phyloP scores from a whole-genome alignment of 2,888 invertebrate genomes.

The Agonopterix subpropinquella region DNA sequence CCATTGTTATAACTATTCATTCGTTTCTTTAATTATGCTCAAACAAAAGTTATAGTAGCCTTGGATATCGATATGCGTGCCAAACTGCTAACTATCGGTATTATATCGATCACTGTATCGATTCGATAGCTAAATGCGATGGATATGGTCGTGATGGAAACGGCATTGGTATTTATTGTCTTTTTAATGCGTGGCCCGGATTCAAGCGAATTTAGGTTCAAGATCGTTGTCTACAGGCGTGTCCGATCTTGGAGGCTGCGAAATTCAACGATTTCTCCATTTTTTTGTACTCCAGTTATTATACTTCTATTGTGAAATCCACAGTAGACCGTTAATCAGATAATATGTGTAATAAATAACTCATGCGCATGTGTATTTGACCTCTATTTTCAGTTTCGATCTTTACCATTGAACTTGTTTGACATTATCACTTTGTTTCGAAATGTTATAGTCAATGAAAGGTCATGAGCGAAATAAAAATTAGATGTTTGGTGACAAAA shows the following conservation, averaged over 20 bases:
- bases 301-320: background rate
- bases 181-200: conserved; percentile 55
- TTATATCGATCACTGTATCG: conserved; percentile 42
- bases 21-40: conserved; percentile 11
- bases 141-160: conserved; percentile 54
- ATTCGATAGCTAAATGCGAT: conserved; percentile 48
- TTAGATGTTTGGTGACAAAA: conserved; percentile 52
- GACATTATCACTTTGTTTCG: conserved; percentile 29
- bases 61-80: conserved; percentile 36
- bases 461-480: conserved; percentile 44
- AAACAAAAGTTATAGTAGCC: conserved; percentile 31
- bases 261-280: background rate
- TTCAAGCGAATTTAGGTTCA: conserved; percentile 57
- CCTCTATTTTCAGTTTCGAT: conserved; percentile 18
- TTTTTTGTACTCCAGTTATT: background rate
- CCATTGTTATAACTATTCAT: conserved; percentile 7
- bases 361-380: conserved; percentile 8
- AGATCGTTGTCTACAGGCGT: conserved; percentile 32
- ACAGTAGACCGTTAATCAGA: no score
- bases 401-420: conserved; percentile 51
- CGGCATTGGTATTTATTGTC: conserved; percentile 60
- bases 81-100: conserved; percentile 26
- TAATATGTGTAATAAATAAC: background rate
- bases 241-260: conserved; percentile 8
- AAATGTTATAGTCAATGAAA: conserved; percentile 41